phyloP scores from a whole-genome alignment of 2,113 vertebrate genomes.

The Elephantulus edwardii region DNA sequence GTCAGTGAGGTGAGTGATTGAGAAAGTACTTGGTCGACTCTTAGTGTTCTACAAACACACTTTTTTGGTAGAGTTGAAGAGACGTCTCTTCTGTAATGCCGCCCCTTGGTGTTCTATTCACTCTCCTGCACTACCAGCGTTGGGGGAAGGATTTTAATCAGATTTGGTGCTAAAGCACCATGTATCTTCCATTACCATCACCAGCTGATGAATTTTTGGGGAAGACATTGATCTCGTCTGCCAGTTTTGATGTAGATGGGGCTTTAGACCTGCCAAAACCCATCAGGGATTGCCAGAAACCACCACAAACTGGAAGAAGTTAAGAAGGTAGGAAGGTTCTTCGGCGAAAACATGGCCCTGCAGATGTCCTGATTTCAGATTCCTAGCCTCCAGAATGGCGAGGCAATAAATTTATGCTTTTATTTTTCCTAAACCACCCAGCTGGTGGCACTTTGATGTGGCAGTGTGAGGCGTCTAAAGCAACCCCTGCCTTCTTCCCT shows the following conservation, averaged over 20 bases:
- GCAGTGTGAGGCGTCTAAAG: not conserved
- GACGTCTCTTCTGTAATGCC: not conserved
- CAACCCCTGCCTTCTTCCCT: not conserved
- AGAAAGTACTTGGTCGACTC: not conserved
- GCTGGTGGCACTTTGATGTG: not conserved
- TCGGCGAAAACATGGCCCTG: too few relatives aligned
- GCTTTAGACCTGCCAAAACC: not conserved
- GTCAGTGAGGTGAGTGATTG: not conserved
- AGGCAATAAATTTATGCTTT: not conserved
- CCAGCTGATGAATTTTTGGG: not conserved
- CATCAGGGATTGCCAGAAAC: not conserved
- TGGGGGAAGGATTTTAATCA: not conserved
- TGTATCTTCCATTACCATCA: accelerated
- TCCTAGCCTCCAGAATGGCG: not conserved
- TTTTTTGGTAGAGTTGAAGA: not conserved
- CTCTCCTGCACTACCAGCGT: not conserved
- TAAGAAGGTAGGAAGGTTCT: not conserved
- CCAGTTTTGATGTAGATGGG: not conserved
- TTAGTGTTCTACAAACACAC: not conserved
- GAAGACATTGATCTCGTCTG: not conserved
- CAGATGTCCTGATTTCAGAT: not conserved
- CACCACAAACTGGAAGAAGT: not conserved
- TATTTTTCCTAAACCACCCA: not conserved
- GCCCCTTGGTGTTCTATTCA: not conserved
- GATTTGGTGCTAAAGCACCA: not conserved